Conservation (phyloP, 2,797 vertebrate species). For the Bradypus variegatus region DNA sequence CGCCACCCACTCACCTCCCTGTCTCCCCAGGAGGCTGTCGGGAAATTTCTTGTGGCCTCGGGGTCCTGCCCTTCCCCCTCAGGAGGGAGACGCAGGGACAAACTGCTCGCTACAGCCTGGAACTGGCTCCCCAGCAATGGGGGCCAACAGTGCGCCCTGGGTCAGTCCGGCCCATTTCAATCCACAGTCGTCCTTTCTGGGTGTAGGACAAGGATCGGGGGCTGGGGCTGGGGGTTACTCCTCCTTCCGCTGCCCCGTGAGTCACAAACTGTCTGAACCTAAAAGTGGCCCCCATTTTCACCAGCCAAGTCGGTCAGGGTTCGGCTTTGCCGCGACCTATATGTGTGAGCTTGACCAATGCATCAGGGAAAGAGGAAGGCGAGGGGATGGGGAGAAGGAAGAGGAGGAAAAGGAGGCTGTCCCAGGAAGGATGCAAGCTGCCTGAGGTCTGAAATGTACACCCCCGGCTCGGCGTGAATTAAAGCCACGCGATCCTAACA, state of each 20-base stretch:
- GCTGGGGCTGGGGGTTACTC: too few species aligned
- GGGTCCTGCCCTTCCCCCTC: not conserved
- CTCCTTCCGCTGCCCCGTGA: not conserved
- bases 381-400: not conserved
- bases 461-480: not conserved
- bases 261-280: not conserved
- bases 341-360: too few species aligned
- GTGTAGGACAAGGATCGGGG: not conserved
- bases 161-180: not conserved
- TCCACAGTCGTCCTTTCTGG: not conserved
- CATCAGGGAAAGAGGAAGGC: fast-evolving
- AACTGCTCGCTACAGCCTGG: not conserved
- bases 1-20: not conserved
- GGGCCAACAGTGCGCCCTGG: not conserved
- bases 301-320: not conserved
- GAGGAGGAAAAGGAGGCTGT: not conserved
- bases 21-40: too few species aligned
- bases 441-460: not conserved
- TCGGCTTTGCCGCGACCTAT: not conserved
- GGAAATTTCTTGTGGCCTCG: not conserved
- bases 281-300: not conserved
- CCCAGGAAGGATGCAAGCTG: not conserved
- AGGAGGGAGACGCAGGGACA: not conserved
- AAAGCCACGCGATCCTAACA: not conserved
- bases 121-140: not conserved